Evolutionary conservation across 53 echinoderm and acorn worm species (phyloP).

Genomic region (Stichopus horrens): DNA sequence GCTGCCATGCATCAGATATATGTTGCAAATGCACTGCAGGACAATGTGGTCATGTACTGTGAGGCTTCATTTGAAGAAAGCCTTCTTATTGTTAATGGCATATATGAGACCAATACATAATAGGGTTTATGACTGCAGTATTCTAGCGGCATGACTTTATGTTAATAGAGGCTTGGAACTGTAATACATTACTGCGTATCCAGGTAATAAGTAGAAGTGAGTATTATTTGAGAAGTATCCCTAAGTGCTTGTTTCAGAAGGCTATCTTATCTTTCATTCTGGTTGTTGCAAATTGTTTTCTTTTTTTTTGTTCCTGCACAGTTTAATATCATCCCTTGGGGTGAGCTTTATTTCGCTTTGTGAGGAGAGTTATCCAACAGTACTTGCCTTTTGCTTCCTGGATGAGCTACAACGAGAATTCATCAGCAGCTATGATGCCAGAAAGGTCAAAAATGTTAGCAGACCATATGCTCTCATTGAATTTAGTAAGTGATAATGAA

Average conservation of each 20-base stretch:
- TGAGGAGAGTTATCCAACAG: conserved; percentile 95
- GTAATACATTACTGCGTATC: too few relatives aligned
- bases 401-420: conserved; percentile 95
- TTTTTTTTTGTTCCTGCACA: conserved; percentile 38
- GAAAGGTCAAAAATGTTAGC: conserved; percentile 66
- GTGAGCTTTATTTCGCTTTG: conserved; percentile 96
- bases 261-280: neutral
- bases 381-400: conserved; percentile 95
- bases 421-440: conserved; percentile 84
- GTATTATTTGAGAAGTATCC: too few relatives aligned
- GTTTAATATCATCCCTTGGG: conserved; percentile 88
- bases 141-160: too few relatives aligned
- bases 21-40: too few relatives aligned
- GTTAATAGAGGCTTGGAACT: too few relatives aligned
- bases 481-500: conserved; percentile 66
- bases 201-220: too few relatives aligned
- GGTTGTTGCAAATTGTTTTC: neutral
- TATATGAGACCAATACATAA: too few relatives aligned
- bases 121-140: too few relatives aligned
- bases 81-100: too few relatives aligned
- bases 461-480: conserved; percentile 96
- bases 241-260: neutral
- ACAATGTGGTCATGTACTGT: too few relatives aligned
- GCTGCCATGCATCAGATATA: too few relatives aligned
- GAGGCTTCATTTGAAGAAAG: too few relatives aligned